phyloP scores from a whole-genome alignment of 1,140 invertebrate genomes.

The Berghia stephanieae region DNA sequence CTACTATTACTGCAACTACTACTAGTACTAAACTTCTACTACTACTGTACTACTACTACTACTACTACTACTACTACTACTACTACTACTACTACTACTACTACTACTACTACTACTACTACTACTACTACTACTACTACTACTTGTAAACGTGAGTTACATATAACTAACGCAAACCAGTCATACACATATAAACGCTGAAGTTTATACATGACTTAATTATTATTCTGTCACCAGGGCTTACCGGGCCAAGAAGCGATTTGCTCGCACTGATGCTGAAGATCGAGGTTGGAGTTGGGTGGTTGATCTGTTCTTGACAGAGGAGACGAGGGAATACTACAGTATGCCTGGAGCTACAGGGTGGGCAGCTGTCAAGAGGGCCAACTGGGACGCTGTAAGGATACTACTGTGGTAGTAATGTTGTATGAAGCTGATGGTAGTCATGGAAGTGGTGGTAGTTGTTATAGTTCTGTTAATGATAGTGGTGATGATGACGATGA shows the following conservation, averaged over 20 bases:
- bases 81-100: too few relatives aligned
- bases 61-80: too few relatives aligned
- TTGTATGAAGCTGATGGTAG: neutral
- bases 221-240: too few relatives aligned
- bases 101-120: too few relatives aligned
- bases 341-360: conserved; percentile 41
- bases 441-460: neutral
- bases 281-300: conserved; percentile 59
- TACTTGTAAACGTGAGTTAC: too few relatives aligned
- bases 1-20: too few relatives aligned
- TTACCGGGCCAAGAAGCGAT: conserved; percentile 53
- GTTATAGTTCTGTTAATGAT: neutral
- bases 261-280: conserved; percentile 53
- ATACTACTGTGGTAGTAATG: conserved; percentile 10
- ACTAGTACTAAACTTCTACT: too few relatives aligned
- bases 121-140: too few relatives aligned
- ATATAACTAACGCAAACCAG: too few relatives aligned
- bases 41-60: too few relatives aligned
- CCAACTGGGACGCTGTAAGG: conserved; percentile 58
- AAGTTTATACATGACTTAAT: too few relatives aligned
- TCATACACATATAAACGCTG: too few relatives aligned
- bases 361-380: conserved; percentile 56
- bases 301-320: conserved; percentile 43
- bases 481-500: conserved; percentile 5
- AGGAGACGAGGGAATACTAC: conserved; percentile 34